Evolutionary conservation across 1,140 invertebrate species (phyloP).

Genomic region (Choristoneura fumiferana): DNA sequence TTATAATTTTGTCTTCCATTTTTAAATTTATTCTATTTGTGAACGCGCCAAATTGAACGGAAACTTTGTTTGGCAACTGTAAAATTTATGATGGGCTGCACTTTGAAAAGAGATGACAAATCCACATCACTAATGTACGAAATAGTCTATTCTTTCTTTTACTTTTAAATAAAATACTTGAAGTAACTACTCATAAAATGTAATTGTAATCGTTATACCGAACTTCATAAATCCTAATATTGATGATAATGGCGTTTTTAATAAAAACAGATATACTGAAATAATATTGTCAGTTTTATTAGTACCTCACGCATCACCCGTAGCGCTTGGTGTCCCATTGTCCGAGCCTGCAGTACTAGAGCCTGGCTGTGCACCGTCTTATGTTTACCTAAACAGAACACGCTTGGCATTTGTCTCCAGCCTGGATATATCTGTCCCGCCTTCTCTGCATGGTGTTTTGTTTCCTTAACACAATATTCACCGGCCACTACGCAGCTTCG

Average conservation of each 20-base stretch:
- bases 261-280: conserved; percentile 75
- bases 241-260: conserved; percentile 78
- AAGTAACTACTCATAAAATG: conserved; percentile 75
- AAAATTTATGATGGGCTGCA: conserved; percentile 19
- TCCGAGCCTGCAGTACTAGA: conserved; percentile 19
- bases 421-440: conserved; percentile 32
- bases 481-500: conserved; percentile 70
- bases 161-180: conserved; percentile 65
- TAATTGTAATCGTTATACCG: conserved; percentile 77
- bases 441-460: conserved; percentile 55
- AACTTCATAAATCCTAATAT: conserved; percentile 78
- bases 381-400: conserved; percentile 31
- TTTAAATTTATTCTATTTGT: conserved; percentile 17
- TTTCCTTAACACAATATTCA: conserved; percentile 53
- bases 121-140: conserved; percentile 40
- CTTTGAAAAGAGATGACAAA: conserved; percentile 26
- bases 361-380: conserved; percentile 33
- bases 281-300: conserved; percentile 67
- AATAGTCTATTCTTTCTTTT: conserved; percentile 65
- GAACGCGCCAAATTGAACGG: conserved; percentile 12
- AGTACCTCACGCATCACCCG: conserved; percentile 23
- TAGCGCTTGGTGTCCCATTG: conserved; percentile 17
- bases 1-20: conserved; percentile 70
- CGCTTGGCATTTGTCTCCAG: conserved; percentile 43
- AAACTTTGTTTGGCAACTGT: conserved; percentile 18